Conservation (phyloP, 1,140 invertebrate genomes). For the Penaeus chinensis region DNA sequence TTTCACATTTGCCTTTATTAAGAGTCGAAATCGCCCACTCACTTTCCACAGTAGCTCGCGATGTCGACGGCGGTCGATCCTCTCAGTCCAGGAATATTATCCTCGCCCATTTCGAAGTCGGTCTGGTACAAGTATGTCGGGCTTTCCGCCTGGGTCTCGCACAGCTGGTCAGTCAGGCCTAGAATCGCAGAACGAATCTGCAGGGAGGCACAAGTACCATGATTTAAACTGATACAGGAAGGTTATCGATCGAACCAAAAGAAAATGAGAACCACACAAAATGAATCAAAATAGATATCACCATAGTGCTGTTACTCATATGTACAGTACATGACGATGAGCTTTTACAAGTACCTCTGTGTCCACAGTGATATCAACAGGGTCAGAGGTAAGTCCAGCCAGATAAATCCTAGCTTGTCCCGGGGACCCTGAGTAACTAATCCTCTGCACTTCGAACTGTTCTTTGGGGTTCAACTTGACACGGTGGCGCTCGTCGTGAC, state of each 20-base stretch:
- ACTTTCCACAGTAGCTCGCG: conserved; percentile 2
- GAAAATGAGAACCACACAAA: too few species aligned
- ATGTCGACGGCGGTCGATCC: background rate
- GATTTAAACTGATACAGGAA: too few species aligned
- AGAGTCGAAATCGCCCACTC: conserved; percentile 5
- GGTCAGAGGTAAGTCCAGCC: background rate
- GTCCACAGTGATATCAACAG: conserved; percentile 13
- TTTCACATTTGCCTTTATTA: background rate
- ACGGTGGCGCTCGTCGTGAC: background rate
- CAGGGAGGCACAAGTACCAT: background rate
- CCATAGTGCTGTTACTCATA: too few species aligned
- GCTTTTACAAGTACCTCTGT: background rate
- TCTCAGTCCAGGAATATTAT: background rate
- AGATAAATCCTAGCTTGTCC: conserved; percentile 16
- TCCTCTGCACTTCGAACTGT: conserved; percentile 11
- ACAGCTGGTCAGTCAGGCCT: background rate
- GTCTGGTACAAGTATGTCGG: background rate
- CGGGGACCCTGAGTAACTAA: background rate
- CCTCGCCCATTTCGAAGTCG: conserved; percentile 5
- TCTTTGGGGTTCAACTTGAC: background rate
- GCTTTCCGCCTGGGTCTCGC: background rate
- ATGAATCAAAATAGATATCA: too few species aligned
- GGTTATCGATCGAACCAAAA: too few species aligned
- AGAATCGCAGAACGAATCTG: background rate
- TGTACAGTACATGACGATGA: too few species aligned